Evolutionary conservation across 2,797 vertebrate genomes (phyloP).

Genomic region (Sebastes hopkinsi): DNA sequence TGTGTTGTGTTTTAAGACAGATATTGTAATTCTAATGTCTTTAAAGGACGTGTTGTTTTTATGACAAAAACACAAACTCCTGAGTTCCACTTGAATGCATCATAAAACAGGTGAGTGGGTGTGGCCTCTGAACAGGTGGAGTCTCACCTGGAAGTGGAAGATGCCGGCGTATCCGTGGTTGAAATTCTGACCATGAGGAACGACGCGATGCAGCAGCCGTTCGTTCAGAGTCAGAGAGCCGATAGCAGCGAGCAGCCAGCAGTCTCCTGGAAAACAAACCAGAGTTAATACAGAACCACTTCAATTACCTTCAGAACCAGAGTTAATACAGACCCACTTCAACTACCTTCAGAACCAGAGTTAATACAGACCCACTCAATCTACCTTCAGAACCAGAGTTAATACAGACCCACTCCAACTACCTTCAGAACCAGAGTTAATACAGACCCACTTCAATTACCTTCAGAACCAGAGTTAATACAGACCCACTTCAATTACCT

Average conservation of each 20-base stretch:
- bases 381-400: too few relatives aligned
- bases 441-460: too few relatives aligned
- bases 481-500: too few relatives aligned
- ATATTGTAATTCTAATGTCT: too few relatives aligned
- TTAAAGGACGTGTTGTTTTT: not conserved
- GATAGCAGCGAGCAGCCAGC: constrained; percentile 93
- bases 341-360: not conserved
- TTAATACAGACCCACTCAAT: not conserved
- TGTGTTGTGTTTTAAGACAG: too few relatives aligned
- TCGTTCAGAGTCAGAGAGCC: constrained; percentile 89
- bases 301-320: not conserved
- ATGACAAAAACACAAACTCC: not conserved
- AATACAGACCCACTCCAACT: too few relatives aligned
- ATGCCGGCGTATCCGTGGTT: constrained; percentile 87
- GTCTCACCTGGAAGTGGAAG: constrained; percentile 91
- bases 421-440: too few relatives aligned
- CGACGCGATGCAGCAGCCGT: constrained; percentile 86
- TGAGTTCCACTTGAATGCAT: not conserved
- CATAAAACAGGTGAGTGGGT: not conserved
- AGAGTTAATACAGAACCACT: not conserved
- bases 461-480: too few relatives aligned
- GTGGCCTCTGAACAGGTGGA: not conserved
- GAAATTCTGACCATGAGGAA: constrained; percentile 89
- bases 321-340: not conserved
- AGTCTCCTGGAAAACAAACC: constrained; percentile 82